A percentile compares a stretch with the other conserved stretches of the same genome.
phyloP scores from a whole-genome alignment of 2,113 vertebrate species.

The Gadus chalcogrammus region DNA sequence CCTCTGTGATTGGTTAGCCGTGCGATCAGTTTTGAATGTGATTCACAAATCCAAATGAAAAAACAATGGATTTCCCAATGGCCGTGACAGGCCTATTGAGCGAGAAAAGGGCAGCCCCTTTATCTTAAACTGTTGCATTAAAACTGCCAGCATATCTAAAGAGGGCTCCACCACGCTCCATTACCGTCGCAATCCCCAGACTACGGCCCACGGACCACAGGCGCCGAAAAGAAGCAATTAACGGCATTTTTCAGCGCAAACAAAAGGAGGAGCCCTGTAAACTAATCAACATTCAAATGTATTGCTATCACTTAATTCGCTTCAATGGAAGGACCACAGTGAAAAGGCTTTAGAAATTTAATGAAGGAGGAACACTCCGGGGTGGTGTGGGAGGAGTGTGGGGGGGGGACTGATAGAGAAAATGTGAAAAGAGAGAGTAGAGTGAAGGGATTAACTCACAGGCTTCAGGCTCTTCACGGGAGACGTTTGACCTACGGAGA shows the following conservation, averaged over 20 bases:
- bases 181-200: slow-evolving; percentile 62
- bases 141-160: slow-evolving; percentile 53
- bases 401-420: slow-evolving; percentile 15
- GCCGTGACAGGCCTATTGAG: slow-evolving; percentile 38
- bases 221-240: slow-evolving; percentile 63
- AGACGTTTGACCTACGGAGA: slow-evolving; percentile 86
- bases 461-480: slow-evolving; percentile 91
- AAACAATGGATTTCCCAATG: slow-evolving; percentile 34
- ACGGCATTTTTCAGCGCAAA: slow-evolving; percentile 57
- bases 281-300: slow-evolving; percentile 69
- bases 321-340: slow-evolving; percentile 54
- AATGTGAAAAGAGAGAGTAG: slow-evolving; percentile 28
- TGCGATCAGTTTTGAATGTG: slow-evolving; percentile 21
- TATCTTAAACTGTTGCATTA: slow-evolving; percentile 57
- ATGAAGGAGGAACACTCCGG: slow-evolving; percentile 27
- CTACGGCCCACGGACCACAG: slow-evolving; percentile 52
- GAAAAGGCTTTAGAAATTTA: slow-evolving; percentile 53
- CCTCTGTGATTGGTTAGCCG: slow-evolving; percentile 23
- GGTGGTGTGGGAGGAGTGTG: too few species aligned
- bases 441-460: slow-evolving; percentile 75
- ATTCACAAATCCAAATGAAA: slow-evolving; percentile 24
- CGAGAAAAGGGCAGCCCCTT: slow-evolving; percentile 53
- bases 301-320: slow-evolving; percentile 64
- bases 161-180: slow-evolving; percentile 59
- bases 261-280: slow-evolving; percentile 55